These are phyloP conservation scores for Spongilla lacustris DNA, from an alignment of 37 sponge, comb jelly and placozoan genomes.

Conservation along the genomic window DNA sequence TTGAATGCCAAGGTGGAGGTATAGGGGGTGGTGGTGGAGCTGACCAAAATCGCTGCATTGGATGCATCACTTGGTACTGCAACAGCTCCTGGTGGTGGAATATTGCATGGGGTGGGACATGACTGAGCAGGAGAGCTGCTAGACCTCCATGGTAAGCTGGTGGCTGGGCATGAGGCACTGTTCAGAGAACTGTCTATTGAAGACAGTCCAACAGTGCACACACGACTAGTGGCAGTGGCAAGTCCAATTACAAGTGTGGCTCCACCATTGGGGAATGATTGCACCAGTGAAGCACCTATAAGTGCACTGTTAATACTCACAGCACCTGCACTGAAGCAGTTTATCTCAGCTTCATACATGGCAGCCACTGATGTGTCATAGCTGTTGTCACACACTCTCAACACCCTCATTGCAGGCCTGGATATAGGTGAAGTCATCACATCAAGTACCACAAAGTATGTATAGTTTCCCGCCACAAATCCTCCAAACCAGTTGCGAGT, in stretches of 20 bases:
- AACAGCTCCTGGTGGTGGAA: not conserved
- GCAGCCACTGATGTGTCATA: not conserved
- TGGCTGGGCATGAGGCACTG: not conserved
- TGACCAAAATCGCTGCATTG: not conserved
- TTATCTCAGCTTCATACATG: slow-evolving; percentile 14
- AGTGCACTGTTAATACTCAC: not conserved
- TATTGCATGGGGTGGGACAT: not conserved
- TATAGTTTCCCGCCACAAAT: not conserved
- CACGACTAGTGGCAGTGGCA: not conserved
- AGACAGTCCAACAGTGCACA: slow-evolving; percentile 16
- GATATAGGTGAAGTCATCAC: not conserved
- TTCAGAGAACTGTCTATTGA: not conserved
- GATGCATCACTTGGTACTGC: not conserved
- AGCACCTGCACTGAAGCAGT: not conserved
- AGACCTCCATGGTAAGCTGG: not conserved
- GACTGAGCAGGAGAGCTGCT: not conserved
- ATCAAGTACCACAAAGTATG: slow-evolving; percentile 18
- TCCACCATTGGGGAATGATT: not conserved
- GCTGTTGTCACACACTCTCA: slow-evolving; percentile 15
- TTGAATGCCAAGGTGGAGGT: not conserved
- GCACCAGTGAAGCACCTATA: not conserved
- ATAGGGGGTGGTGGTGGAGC: not conserved
- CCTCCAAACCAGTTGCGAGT: slow-evolving; percentile 3
- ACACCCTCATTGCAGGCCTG: not conserved
- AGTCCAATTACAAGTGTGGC: not conserved